Percentiles rank a stretch among this genome's conserved stretches.
These are phyloP conservation scores for Catostylus mosaicus DNA, from an alignment of 30 jellyfish, hydroid and myxozoan genomes.

Conservation along the genomic window DNA sequence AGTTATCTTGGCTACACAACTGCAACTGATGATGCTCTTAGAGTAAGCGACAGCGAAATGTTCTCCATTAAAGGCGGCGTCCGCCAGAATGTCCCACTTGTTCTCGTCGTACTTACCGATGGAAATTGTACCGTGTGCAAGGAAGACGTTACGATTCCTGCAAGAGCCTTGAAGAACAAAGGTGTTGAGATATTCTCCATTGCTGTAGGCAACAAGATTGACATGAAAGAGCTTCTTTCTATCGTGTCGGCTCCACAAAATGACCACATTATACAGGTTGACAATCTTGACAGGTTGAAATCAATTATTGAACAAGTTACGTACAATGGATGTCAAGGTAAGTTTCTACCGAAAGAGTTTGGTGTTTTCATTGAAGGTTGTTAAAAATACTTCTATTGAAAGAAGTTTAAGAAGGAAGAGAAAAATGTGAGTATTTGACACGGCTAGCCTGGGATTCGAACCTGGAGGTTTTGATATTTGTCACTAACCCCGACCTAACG, in stretches of 20 bases:
- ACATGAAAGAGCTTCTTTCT: constrained; percentile 55
- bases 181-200: constrained; percentile 85
- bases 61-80: constrained; percentile 88
- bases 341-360: too few species aligned
- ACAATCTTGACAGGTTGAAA: constrained; percentile 56
- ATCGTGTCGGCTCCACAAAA: constrained; percentile 72
- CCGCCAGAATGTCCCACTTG: constrained; percentile 91
- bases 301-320: constrained; percentile 51
- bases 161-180: constrained; percentile 61
- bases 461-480: too few species aligned
- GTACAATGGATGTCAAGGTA: constrained; percentile 70
- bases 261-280: constrained; percentile 76
- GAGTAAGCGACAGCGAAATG: constrained; percentile 77
- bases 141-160: constrained; percentile 64
- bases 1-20: constrained; percentile 85
- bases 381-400: too few species aligned
- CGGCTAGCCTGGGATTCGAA: too few species aligned
- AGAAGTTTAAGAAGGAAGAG: too few species aligned
- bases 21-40: constrained; percentile 90
- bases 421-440: too few species aligned
- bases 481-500: too few species aligned
- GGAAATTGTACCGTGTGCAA: constrained; percentile 89
- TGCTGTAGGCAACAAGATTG: constrained; percentile 80
- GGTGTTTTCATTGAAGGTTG: too few species aligned
- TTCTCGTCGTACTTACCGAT: constrained; percentile 83